A percentile compares a stretch with the other conserved stretches of the same genome.
Conservation (phyloP, 2,113 vertebrate species). For the Carlito syrichta region DNA sequence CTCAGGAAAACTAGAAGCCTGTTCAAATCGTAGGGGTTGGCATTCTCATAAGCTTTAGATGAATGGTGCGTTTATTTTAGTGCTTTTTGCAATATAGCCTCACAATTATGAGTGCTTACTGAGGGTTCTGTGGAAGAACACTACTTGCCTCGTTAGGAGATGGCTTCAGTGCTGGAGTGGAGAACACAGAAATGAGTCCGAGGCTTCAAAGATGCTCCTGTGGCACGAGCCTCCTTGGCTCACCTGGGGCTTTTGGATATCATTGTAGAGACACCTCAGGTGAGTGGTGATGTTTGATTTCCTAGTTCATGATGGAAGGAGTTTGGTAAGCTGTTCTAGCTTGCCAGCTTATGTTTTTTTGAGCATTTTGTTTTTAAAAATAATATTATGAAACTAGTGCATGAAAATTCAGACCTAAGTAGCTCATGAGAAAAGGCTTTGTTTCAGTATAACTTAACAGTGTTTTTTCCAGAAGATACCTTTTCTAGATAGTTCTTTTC, state of each 20-base stretch:
- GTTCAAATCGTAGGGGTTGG: not conserved
- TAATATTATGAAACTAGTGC: not conserved
- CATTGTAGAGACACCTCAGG: not conserved
- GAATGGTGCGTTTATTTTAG: not conserved
- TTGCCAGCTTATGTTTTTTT: not conserved
- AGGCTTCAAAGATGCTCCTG: not conserved
- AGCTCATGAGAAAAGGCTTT: not conserved
- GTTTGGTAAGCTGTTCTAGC: not conserved
- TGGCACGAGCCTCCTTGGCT: too few species aligned
- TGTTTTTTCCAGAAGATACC: not conserved
- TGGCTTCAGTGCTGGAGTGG: not conserved
- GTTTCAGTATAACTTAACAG: not conserved
- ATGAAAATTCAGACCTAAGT: not conserved
- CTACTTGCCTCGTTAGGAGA: not conserved
- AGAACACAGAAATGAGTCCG: not conserved
- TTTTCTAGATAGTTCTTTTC: not conserved
- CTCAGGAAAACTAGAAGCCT: conserved; percentile 3
- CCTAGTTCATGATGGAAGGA: not conserved
- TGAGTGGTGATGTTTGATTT: not conserved
- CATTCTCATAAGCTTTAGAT: conserved; percentile 9
- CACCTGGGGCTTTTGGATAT: not conserved
- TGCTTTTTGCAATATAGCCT: conserved; percentile 10
- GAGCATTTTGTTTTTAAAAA: not conserved
- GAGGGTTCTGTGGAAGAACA: not conserved
- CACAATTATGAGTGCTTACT: not conserved